Evolutionary conservation across 2,113 vertebrate genomes (phyloP), one percentile per base, ranked within the genome.

Genomic region (Haemorhous mexicanus): DNA sequence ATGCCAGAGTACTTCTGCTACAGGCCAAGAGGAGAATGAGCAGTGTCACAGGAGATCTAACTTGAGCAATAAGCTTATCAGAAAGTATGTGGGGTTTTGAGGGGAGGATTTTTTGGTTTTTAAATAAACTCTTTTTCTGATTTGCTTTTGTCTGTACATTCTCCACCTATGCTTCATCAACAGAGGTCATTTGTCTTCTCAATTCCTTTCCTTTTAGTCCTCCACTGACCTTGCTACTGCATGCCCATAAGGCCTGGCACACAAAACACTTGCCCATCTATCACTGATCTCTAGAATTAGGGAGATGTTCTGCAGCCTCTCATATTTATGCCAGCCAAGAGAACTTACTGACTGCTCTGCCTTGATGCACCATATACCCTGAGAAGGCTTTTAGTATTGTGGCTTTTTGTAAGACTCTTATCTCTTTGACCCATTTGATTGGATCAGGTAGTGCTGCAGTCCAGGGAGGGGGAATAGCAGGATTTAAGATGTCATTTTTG

Each of bases 121-220:
- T 74, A 66, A 96, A 96, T 95, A 95, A 96, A 95, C 7, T 50
- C 52, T 13, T 80, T 95, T 90, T 93, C 62, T 77, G 41, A 90
- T 90, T 90, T 0, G 2, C 35, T 69, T 83, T 82, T 93, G 63
- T 87, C 78, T 83, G 35, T 52, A 69, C 15, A 7, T 79, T 78
- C 26, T 74, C 49, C 58, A 55, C 22, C 21, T 50, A 0, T 67
- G 35, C 44, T 81, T 90, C 35, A 50, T 64, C 27, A 82, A 52
- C 30, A 86, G 35, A 92, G 47, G 39, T 39, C 12, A 30, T 81
- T 79, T 90, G 22, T 67, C 24, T 78, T 73, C 33, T 73, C 58
- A 85, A 18, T 16, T 73, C 7, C 61, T 75, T 83, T 78, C 30
- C 8, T 56, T 87, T 44, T 53, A 68, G 44, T 52, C 28, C 12